phyloP scores from a whole-genome alignment of 2,888 invertebrate genomes.

The Hipparchia semele region DNA sequence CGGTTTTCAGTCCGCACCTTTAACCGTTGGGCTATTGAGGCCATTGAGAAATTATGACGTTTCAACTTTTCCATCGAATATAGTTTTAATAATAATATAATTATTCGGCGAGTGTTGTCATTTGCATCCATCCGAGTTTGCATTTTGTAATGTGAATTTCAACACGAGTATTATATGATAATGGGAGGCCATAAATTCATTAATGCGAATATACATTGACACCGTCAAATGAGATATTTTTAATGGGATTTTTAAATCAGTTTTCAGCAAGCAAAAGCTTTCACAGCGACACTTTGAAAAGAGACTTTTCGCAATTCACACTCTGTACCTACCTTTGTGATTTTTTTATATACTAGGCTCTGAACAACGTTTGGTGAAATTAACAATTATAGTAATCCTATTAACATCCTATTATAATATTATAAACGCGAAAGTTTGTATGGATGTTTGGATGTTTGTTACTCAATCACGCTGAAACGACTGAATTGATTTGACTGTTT shows the following conservation, averaged over 20 bases:
- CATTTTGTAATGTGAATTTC: conserved; percentile 41
- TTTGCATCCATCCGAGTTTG: conserved; percentile 26
- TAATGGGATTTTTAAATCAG: conserved; percentile 40
- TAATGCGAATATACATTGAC: conserved; percentile 40
- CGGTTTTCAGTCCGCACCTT: too few relatives aligned
- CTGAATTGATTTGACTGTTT: too few relatives aligned
- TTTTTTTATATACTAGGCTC: too few relatives aligned
- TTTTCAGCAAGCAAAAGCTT: conserved; percentile 26
- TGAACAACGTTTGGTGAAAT: too few relatives aligned
- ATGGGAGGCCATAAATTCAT: conserved; percentile 47
- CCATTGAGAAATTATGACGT: neutral
- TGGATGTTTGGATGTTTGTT: too few relatives aligned
- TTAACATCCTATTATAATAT: too few relatives aligned
- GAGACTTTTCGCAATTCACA: too few relatives aligned
- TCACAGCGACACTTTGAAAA: too few relatives aligned
- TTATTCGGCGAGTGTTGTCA: conserved; percentile 13
- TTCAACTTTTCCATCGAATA: conserved; percentile 9
- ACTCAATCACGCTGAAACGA: too few relatives aligned
- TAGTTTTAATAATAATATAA: conserved; percentile 21
- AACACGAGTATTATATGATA: conserved; percentile 41
- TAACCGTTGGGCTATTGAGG: too few relatives aligned
- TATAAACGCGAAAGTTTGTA: too few relatives aligned
- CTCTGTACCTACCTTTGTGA: too few relatives aligned
- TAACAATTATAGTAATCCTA: neutral
- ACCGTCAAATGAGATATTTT: conserved; percentile 41